Evolutionary conservation across 2,888 invertebrate species (phyloP).

Genomic region (Operophtera brumata): DNA sequence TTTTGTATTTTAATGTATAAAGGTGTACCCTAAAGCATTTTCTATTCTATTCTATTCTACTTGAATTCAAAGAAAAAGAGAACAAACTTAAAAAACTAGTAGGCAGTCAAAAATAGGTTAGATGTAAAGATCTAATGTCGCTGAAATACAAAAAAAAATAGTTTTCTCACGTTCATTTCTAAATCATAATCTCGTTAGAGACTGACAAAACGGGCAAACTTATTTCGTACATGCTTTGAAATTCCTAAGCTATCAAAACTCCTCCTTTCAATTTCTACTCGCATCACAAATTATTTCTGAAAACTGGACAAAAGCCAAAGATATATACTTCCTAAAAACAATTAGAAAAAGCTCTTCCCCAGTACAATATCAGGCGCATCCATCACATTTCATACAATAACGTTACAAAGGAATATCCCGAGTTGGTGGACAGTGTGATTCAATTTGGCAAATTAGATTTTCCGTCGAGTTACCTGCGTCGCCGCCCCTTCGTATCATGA

Average conservation of each 20-base stretch:
- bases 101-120: no score
- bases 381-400: slow-evolving; percentile 33
- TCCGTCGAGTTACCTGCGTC: slow-evolving; percentile 73
- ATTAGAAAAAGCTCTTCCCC: slow-evolving; percentile 15
- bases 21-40: no score
- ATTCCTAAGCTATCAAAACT: no score
- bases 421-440: slow-evolving; percentile 71
- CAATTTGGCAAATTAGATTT: slow-evolving; percentile 78
- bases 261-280: no score
- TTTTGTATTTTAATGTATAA: no score
- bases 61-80: no score
- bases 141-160: no score
- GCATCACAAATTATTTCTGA: not conserved
- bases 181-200: not conserved
- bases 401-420: slow-evolving; percentile 45
- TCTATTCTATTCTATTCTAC: no score
- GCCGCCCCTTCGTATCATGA: slow-evolving; percentile 51
- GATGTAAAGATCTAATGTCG: no score
- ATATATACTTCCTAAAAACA: slow-evolving; percentile 7
- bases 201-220: no score
- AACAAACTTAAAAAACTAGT: no score
- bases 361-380: slow-evolving; percentile 15
- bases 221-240: no score
- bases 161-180: not conserved
- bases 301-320: not conserved